A percentile compares a stretch with the other conserved stretches of the same genome.
phyloP scores from a whole-genome alignment of 2,113 vertebrate species.

The Ailurus styani region DNA sequence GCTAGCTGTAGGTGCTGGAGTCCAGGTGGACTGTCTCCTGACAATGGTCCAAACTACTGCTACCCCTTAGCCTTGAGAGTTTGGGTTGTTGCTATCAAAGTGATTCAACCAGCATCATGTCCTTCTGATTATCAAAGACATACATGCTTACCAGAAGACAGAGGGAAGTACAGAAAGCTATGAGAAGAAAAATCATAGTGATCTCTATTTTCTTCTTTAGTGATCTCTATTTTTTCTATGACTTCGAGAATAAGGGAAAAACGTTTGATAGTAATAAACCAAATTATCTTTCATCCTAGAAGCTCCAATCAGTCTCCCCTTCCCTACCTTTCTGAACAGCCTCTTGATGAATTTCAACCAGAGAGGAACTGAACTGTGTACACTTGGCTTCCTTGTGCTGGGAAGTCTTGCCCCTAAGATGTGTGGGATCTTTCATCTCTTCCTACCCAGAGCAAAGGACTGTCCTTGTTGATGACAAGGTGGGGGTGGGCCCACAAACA shows the following conservation, averaged over 20 bases:
- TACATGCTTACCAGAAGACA: not conserved
- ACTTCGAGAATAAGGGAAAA: not conserved
- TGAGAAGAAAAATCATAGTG: not conserved
- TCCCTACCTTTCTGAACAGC: not conserved
- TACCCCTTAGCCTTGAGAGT: not conserved
- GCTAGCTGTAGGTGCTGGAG: not conserved
- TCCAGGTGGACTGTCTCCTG: not conserved
- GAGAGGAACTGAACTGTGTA: not conserved
- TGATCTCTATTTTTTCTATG: not conserved
- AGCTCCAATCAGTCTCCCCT: not conserved
- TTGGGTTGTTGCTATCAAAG: not conserved
- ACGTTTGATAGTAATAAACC: not conserved
- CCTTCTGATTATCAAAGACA: not conserved
- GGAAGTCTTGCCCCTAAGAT: not conserved
- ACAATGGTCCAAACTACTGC: not conserved
- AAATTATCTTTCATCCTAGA: not conserved
- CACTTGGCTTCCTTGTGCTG: not conserved
- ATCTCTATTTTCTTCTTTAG: not conserved
- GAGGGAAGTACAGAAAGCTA: not conserved
- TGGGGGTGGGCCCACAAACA: not conserved
- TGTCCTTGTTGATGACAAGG: not conserved
- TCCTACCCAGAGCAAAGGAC: not conserved
- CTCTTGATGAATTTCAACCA: not conserved
- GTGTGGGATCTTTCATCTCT: not conserved
- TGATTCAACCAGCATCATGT: not conserved